Evolutionary conservation across 2,888 invertebrate species (phyloP), one percentile per base, ranked within the genome.

Genomic region (Taphrorychus bicolor): DNA sequence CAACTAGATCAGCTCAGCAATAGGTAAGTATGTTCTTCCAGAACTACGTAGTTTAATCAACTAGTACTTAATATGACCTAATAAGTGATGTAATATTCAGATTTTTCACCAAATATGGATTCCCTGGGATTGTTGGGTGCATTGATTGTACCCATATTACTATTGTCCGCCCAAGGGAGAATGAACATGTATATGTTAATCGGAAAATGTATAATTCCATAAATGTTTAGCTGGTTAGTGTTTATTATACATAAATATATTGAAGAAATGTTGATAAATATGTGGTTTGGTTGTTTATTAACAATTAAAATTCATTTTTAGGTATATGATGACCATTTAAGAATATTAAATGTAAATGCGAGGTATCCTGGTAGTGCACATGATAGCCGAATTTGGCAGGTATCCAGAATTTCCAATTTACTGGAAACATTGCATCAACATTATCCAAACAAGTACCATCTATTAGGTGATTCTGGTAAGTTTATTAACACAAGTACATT

Each of bases 101-200:
- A n/a, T n/a, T n/a, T n/a, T n/a, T n/a, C n/a, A n/a, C n/a, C n/a
- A n/a, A n/a, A n/a, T n/a, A n/a, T n/a, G n/a, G n/a, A n/a, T n/a
- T 32, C 32, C 32, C 5, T 5, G 14, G 5, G 14, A 32, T 45
- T 45, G 5, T 45, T 14, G 5, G 45, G n/a, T 45, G 45, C 45
- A 45, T 45, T 16, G 45, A 45, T 45, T 45, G 45, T 45, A 45
- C 45, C 45, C 45, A 45, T 45, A n/a, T 45, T 5, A 14, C 45
- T 45, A 45, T 45, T 16, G 14, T 45, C 16, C 5, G 45, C 7
- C 45, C 45, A 9, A 45, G n/a, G 5, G 45, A 45, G 14, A 45
- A 45, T 45, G 45, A 45, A n/a, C 5, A 45, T 5, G 16, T 45
- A 5, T 45, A 45, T 45, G 45, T 45, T 45, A 45, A 45, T n/a